Evolutionary conservation across 2,888 invertebrate genomes (phyloP).

Genomic region (Tetanocera ferruginea): DNA sequence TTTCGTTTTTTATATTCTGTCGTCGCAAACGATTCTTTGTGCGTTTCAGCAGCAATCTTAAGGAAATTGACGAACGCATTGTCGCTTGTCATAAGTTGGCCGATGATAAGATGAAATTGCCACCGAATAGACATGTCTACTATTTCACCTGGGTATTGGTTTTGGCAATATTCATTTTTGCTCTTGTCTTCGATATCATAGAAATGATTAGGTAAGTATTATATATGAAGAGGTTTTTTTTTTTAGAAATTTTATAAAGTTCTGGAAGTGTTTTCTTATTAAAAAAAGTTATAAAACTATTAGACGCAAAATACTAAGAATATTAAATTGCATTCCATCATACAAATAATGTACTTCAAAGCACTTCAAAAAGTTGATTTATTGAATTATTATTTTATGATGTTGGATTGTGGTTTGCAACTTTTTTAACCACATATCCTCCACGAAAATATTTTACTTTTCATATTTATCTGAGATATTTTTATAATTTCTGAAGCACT

Average conservation of each 20-base stretch:
- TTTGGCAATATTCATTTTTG: conserved; percentile 53
- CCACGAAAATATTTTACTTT: no score
- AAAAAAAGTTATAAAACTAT: no score
- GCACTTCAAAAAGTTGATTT: no score
- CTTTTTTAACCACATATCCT: no score
- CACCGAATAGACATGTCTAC: conserved; percentile 52
- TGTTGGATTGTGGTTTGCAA: no score
- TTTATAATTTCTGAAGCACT: no score
- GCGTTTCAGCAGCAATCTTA: conserved; percentile 57
- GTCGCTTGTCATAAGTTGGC: conserved; percentile 57
- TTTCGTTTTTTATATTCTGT: conserved; percentile 56
- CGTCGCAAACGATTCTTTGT: conserved; percentile 63
- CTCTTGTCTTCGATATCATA: conserved; percentile 55
- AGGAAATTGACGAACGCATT: conserved; percentile 60
- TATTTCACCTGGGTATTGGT: conserved; percentile 59
- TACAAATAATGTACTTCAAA: no score
- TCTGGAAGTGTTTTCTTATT: not conserved
- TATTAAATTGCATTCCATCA: no score
- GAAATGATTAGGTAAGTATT: conserved; percentile 54
- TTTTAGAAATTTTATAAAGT: not conserved
- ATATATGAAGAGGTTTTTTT: not conserved
- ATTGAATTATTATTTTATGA: no score
- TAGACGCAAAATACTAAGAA: no score
- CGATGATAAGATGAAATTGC: conserved; percentile 49
- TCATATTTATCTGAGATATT: no score